Conservation (phyloP, 2,888 invertebrate species). For the Ormyrus nitidulus region DNA sequence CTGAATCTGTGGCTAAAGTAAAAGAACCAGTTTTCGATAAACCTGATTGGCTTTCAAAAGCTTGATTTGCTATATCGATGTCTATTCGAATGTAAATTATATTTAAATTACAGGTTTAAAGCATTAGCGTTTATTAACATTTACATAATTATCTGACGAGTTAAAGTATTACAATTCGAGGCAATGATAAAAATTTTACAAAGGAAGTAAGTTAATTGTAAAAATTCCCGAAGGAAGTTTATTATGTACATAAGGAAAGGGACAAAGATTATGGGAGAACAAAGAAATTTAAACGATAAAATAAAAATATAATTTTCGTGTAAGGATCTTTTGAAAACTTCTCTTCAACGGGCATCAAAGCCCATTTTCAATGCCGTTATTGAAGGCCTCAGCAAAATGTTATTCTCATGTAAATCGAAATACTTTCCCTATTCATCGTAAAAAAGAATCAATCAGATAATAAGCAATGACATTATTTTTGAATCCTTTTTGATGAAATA, state of each 20-base stretch:
- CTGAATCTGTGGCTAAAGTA: no score
- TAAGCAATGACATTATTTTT: no score
- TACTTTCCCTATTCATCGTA: no score
- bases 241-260: not conserved
- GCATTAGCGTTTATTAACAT: slow-evolving; percentile 5
- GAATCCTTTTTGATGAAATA: no score
- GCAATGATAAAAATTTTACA: not conserved
- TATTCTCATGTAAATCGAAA: no score
- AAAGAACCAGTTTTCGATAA: slow-evolving; percentile 36
- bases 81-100: slow-evolving; percentile 27
- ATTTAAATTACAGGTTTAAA: slow-evolving; percentile 27
- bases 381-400: no score
- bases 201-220: not conserved
- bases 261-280: not conserved
- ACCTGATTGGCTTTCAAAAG: slow-evolving; percentile 26
- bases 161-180: not conserved
- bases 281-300: no score
- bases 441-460: no score
- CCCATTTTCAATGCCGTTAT: no score
- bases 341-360: no score
- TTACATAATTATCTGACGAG: slow-evolving; percentile 38
- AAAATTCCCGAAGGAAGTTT: not conserved
- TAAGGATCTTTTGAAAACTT: no score
- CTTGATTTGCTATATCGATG: slow-evolving; percentile 34
- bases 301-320: no score